Base-by-base conservation (phyloP, 2,888 invertebrate species). In the Agelastica alni region DNA sequence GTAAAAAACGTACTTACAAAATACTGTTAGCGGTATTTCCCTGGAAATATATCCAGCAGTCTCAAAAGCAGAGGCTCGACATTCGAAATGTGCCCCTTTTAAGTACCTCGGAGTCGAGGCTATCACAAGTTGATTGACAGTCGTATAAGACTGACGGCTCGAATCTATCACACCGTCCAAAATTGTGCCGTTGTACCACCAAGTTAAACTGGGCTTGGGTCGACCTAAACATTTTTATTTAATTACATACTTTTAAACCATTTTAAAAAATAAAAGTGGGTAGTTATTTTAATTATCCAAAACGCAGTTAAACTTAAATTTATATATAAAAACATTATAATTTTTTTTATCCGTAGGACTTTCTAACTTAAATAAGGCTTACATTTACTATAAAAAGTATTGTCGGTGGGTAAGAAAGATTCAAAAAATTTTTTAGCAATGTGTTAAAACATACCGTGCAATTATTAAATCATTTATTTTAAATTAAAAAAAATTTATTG, bases 161-260 rank as follows among this genome's bases (percentile, higher is more conserved):
- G 85, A 85, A 65, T 89, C 89, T 45, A 87, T 88, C 32, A 84
- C 84, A 60, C 84, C 83, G 62, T 92, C 90, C 53, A 93, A 78
- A 61, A 91, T 80, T 54, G 86, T 82, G 17, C 85, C 85, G 53
- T 88, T 89, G 60, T 84, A 83, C 86, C 89, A 92, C 93, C 93
- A 93, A 10, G 86, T 88, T 7, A 93, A 86, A 61, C 85, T 83
- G 17, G 93, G 93, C 32, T 84, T 81, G 0, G 94, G 93, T 60
- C 86, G 87, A 52, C 93, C 93, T 93, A 71, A 4, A 67, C 10
- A 28, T 13, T 26, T 36, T 39, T 9, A 2, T 34, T 14, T 34
- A 14, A 34, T 6, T 10, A 2, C n/a, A 34, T 34, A 10, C 13
- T n/a, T 10, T 37, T 10, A n/a, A 26, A 26, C 7, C 26, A 26